Conservation (phyloP, 2,888 invertebrate species). For the Ecdyonurus torrentis region DNA sequence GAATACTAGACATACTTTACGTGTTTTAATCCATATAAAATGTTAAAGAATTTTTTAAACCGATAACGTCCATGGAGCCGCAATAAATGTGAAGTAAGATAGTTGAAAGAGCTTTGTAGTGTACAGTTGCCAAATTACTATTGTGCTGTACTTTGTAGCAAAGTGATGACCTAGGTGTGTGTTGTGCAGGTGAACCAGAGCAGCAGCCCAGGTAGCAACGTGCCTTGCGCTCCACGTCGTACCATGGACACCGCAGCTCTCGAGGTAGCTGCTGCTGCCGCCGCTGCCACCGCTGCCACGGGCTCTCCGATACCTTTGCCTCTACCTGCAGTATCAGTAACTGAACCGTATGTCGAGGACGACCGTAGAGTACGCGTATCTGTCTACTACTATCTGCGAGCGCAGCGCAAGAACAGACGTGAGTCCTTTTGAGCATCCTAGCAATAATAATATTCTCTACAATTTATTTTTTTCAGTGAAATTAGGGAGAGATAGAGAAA, state of each 20-base stretch:
- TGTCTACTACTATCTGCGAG: conserved; percentile 38
- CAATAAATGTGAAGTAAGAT: too few relatives aligned
- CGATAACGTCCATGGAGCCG: too few relatives aligned
- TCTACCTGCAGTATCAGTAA: not conserved
- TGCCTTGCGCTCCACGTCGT: conserved; percentile 4
- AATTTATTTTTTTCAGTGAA: not conserved
- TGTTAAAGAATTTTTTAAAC: too few relatives aligned
- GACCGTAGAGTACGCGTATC: conserved; percentile 38
- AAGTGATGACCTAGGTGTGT: too few relatives aligned
- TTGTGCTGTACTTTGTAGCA: too few relatives aligned
- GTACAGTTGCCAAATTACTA: too few relatives aligned
- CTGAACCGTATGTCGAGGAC: conserved; percentile 19
- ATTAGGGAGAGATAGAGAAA: too few relatives aligned
- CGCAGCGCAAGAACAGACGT: conserved; percentile 37
- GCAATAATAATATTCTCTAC: not conserved
- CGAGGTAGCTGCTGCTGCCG: conserved; percentile 3
- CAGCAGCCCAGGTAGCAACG: conserved; percentile 1
- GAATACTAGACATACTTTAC: too few relatives aligned
- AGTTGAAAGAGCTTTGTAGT: too few relatives aligned
- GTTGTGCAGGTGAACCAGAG: conserved; percentile 9
- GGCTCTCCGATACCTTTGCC: not conserved
- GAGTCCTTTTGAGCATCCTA: conserved; percentile 15
- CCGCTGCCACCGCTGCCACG: conserved; percentile 2
- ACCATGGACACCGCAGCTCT: not conserved
- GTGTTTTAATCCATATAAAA: too few relatives aligned